Base-by-base conservation (phyloP, 2,888 invertebrate genomes). In the Argyra leucocephala region DNA sequence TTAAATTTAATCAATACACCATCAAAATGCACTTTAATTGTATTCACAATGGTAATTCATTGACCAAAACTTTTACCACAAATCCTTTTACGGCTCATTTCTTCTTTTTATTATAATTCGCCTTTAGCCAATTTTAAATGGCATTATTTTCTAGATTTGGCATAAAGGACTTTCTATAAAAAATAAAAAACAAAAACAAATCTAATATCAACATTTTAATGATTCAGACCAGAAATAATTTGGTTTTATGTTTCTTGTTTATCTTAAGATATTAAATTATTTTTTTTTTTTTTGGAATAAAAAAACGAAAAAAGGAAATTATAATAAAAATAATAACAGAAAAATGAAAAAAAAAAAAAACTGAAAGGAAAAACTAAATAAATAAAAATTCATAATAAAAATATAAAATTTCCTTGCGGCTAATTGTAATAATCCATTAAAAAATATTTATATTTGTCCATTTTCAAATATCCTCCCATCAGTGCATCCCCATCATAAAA, bases 401-500 rank as follows among this genome's bases (percentile, higher is more conserved):
- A 48, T 48, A 48, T 48, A 48, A 48, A 48, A 48, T 57, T 23
- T 59, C 67, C 68, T 66, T 65, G 58, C 62, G 67, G 68, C 68
- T 68, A 68, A 68, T 68, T 68, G 68, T 67, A 68, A 68, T 68
- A 68, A 68, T 68, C 68, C 68, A 68, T 68, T 68, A 68, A 68
- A 67, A 66, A 66, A 61, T 15, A 12, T 15, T 63, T 59, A 23
- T 48, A 48, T 48, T 48, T 48, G 48, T 48, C 48, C 48, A 48
- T 48, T 48, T 48, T 48, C 15, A 31, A 48, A 48, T 18, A 3
- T n/a, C 2, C 48, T 12, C n/a, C 48, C 48, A 48, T 18, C 18
- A 48, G 5, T 18, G 18, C 18, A 48, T n/a, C n/a, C 31, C 31
- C 6, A 31, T 31, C n/a, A 48, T 18, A 48, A 6, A 48, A 48